These are phyloP conservation scores for Gastracanthus pulcherrimus DNA, from an alignment of 2,888 invertebrate genomes.

Conservation along the genomic window DNA sequence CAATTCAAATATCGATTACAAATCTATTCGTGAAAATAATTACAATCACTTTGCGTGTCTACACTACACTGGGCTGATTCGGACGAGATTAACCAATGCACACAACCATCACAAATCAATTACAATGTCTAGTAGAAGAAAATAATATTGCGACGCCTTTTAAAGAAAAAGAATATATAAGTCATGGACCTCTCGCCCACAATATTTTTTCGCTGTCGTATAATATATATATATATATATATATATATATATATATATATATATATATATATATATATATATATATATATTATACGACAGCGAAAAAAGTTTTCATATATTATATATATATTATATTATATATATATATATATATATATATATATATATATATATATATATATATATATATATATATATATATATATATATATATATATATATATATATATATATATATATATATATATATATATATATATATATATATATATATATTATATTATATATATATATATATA, in stretches of 20 bases:
- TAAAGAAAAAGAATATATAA: conserved; percentile 21
- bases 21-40: background rate
- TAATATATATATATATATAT: conserved; percentile 3
- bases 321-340: too few species aligned
- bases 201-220: background rate
- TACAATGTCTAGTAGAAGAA: background rate
- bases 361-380: too few species aligned
- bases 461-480: too few species aligned
- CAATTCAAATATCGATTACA: background rate
- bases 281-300: too few species aligned
- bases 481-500: too few species aligned
- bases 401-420: too few species aligned
- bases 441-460: too few species aligned
- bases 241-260: background rate
- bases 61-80: conserved; percentile 2
- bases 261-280: too few species aligned
- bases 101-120: conserved; percentile 22
- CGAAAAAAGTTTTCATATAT: too few species aligned
- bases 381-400: too few species aligned
- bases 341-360: too few species aligned
- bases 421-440: too few species aligned
- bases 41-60: conserved; percentile 8
- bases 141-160: conserved; percentile 28
- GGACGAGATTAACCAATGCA: conserved; percentile 7
- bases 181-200: conserved; percentile 41